phyloP scores from a whole-genome alignment of 2,113 vertebrate species.

The Xyliphius kryptos region DNA sequence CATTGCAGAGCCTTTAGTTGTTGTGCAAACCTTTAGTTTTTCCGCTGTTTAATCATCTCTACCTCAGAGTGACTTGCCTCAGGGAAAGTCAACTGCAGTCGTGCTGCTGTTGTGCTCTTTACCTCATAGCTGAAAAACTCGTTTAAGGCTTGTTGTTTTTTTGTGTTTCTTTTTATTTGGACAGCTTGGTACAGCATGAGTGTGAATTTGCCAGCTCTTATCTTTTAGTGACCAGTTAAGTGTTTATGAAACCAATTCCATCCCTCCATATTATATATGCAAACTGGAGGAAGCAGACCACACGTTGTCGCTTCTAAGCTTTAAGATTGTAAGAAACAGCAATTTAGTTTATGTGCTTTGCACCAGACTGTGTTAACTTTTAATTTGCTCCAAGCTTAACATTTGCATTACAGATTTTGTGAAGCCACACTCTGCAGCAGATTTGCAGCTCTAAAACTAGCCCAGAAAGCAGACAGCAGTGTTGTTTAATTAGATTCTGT shows the following conservation, averaged over 20 bases:
- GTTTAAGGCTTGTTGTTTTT: neutral
- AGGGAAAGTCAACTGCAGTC: neutral
- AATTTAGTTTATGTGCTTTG: constrained; percentile 3
- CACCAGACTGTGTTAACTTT: constrained; percentile 5
- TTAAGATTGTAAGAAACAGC: neutral
- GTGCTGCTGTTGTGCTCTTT: neutral
- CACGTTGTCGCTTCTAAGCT: constrained; percentile 1
- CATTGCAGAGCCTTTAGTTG: neutral
- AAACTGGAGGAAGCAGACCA: neutral
- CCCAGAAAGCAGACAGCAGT: constrained; percentile 28
- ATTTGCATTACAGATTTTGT: constrained; percentile 16
- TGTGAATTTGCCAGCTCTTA: neutral
- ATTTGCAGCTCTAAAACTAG: constrained; percentile 26
- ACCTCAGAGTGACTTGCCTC: neutral
- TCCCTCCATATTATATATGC: neutral
- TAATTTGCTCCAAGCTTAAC: constrained; percentile 2
- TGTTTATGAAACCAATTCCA: neutral
- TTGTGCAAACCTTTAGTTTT: neutral
- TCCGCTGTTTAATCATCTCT: neutral
- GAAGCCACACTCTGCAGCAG: constrained; percentile 22
- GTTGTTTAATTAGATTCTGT: constrained; percentile 37
- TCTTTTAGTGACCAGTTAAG: neutral
- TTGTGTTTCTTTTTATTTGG: neutral
- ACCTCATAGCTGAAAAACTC: neutral
- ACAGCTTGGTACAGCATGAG: neutral